Conservation (phyloP, 2,113 vertebrate genomes). For the Rynchops niger region DNA sequence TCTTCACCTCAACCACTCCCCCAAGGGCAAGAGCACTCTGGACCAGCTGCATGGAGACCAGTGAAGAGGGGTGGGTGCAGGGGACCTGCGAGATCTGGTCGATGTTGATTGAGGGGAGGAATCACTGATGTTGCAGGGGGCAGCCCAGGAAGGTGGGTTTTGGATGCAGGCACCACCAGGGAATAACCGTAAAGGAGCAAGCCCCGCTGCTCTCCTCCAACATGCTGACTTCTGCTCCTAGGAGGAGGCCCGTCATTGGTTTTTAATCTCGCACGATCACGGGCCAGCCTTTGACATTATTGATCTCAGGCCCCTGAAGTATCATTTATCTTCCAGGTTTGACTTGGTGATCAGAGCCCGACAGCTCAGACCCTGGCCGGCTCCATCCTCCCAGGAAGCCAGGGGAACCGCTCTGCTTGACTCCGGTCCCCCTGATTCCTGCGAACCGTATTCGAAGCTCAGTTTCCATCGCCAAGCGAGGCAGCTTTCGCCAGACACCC, state of each 20-base stretch:
- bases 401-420: not conserved
- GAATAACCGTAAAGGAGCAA: not conserved
- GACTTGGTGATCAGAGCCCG: not conserved
- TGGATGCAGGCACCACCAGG: not conserved
- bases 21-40: not conserved
- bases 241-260: constrained; percentile 19
- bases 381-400: not conserved
- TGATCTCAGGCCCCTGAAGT: constrained; percentile 37
- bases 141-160: not conserved
- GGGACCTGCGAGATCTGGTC: not conserved
- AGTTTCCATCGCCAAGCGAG: not conserved
- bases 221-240: not conserved
- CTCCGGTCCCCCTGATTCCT: not conserved
- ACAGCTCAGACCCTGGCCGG: not conserved
- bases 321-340: constrained; percentile 45
- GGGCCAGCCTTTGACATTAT: constrained; percentile 39
- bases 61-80: not conserved
- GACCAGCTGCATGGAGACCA: not conserved
- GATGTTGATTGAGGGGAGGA: not conserved
- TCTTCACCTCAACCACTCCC: not conserved
- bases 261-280: constrained; percentile 55
- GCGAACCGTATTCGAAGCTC: rapidly evolving
- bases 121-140: not conserved
- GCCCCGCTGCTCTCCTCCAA: not conserved
- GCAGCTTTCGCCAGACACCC: not conserved